Percentiles rank a stretch among this genome's conserved stretches.
These are phyloP conservation scores for Ptychobarbus kaznakovi DNA, from an alignment of 2,797 vertebrate genomes.

Conservation along the genomic window DNA sequence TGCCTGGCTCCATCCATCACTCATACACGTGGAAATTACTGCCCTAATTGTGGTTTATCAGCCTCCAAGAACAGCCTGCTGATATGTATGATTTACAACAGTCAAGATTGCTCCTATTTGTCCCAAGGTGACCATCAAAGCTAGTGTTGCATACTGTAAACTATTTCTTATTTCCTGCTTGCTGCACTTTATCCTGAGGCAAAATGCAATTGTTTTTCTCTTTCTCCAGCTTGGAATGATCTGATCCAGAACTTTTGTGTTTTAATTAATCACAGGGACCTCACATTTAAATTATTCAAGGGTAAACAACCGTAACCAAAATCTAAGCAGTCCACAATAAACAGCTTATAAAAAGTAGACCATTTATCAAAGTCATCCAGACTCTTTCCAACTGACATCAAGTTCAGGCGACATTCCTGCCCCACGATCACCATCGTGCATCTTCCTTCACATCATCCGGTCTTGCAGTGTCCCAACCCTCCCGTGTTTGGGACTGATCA, in stretches of 20 bases:
- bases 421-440: slow-evolving; percentile 64
- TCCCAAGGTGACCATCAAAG: slow-evolving; percentile 50
- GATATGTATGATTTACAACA: slow-evolving; percentile 74
- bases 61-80: slow-evolving; percentile 61
- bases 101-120: slow-evolving; percentile 52
- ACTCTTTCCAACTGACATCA: slow-evolving; percentile 69
- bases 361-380: slow-evolving; percentile 67
- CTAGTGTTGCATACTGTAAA: background rate
- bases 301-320: background rate
- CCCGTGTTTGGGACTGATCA: slow-evolving; percentile 70
- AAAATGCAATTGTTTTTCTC: background rate
- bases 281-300: background rate
- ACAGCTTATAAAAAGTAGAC: background rate
- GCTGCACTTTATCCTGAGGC: slow-evolving; percentile 12
- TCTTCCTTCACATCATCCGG: slow-evolving; percentile 51
- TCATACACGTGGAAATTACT: slow-evolving; percentile 70
- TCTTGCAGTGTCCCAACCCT: slow-evolving; percentile 53
- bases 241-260: slow-evolving; percentile 23
- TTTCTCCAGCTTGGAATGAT: background rate
- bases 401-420: slow-evolving; percentile 68
- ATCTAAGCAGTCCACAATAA: background rate
- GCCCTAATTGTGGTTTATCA: slow-evolving; percentile 76
- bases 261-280: background rate
- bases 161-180: slow-evolving; percentile 19
- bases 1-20: slow-evolving; percentile 71